phyloP scores from a whole-genome alignment of 2,888 invertebrate genomes.

The Mechanitis messenoides region DNA sequence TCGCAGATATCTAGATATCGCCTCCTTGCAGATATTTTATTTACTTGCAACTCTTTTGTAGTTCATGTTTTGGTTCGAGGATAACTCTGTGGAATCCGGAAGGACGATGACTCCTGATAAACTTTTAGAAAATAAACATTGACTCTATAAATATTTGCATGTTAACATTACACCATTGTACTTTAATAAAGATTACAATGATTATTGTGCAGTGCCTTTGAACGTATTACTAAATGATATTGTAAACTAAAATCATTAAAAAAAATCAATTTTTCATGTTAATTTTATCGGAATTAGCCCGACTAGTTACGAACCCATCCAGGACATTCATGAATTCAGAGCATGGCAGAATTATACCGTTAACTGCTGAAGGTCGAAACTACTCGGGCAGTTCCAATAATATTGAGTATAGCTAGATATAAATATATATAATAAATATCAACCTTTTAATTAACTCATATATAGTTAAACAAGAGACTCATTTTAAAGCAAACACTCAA shows the following conservation, averaged over 20 bases:
- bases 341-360: no score
- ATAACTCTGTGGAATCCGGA: constrained; percentile 19
- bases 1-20: constrained; percentile 4
- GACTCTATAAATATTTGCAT: neutral
- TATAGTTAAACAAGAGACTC: no score
- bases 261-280: no score
- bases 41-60: neutral
- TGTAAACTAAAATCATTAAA: no score
- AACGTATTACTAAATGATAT: no score
- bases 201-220: neutral
- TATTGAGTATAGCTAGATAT: no score
- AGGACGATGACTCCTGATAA: constrained; percentile 21
- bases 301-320: no score
- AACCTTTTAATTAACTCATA: neutral
- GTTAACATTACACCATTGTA: neutral
- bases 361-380: no score
- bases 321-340: no score
- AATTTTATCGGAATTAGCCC: no score
- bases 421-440: neutral
- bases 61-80: constrained; percentile 8
- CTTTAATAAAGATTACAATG: neutral
- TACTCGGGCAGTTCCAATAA: no score
- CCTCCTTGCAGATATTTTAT: neutral
- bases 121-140: constrained; percentile 15
- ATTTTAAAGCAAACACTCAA: neutral